Evolutionary conservation across 2,113 vertebrate species (phyloP).

Genomic region (Aepyceros melampus): DNA sequence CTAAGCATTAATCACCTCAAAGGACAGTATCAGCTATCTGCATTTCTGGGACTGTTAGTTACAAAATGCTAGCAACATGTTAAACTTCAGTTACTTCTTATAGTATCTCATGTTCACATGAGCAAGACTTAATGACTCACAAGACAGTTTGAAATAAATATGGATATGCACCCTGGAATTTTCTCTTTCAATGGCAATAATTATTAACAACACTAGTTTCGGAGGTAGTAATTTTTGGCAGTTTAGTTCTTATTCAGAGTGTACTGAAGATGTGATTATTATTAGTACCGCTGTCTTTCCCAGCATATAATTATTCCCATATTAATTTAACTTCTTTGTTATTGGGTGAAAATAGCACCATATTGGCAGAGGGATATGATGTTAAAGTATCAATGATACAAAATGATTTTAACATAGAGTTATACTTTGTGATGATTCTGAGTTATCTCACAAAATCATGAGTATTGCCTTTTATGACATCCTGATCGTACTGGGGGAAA

Average conservation of each 20-base stretch:
- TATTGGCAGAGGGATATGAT: not conserved
- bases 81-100: slow-evolving; percentile 30
- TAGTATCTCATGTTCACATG: not conserved
- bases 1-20: not conserved
- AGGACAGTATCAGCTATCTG: not conserved
- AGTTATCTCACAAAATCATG: not conserved
- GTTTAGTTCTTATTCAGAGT: slow-evolving; percentile 37
- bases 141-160: slow-evolving; percentile 41
- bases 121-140: slow-evolving; percentile 51
- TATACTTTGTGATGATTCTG: not conserved
- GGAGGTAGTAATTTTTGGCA: slow-evolving; percentile 46
- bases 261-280: slow-evolving; percentile 7
- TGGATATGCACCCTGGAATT: slow-evolving; percentile 64
- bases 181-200: slow-evolving; percentile 32
- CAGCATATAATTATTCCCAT: not conserved
- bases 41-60: not conserved
- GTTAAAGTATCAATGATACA: not conserved
- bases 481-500: not conserved
- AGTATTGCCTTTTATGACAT: not conserved
- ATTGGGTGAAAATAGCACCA: not conserved
- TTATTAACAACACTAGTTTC: slow-evolving; percentile 36
- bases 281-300: not conserved
- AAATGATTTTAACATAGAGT: not conserved
- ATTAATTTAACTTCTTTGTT: slow-evolving; percentile 11
- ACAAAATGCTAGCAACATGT: not conserved